phyloP scores from a whole-genome alignment of 1,140 invertebrate species.

The Nasonia vitripennis region DNA sequence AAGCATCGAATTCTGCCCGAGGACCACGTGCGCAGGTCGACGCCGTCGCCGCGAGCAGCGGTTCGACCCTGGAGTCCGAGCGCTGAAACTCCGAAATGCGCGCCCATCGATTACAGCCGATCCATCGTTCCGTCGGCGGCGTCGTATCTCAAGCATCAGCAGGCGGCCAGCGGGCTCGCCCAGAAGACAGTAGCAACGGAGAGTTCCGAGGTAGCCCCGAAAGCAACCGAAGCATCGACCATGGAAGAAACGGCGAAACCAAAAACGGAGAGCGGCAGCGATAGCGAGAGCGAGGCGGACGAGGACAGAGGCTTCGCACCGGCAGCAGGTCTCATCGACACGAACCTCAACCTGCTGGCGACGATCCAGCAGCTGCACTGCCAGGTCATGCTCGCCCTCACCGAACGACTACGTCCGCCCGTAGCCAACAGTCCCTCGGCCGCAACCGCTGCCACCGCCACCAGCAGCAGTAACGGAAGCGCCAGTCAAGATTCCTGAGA shows the following conservation, averaged over 20 bases:
- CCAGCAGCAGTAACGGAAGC: neutral
- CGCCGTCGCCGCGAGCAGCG: slow-evolving; percentile 63
- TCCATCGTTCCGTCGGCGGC: slow-evolving; percentile 88
- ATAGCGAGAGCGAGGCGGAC: slow-evolving; percentile 51
- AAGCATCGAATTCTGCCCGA: slow-evolving; percentile 63
- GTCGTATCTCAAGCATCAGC: slow-evolving; percentile 72
- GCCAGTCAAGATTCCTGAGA: slow-evolving; percentile 2
- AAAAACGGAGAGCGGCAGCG: slow-evolving; percentile 19
- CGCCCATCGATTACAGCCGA: slow-evolving; percentile 84
- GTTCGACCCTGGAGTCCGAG: slow-evolving; percentile 69
- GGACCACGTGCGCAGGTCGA: slow-evolving; percentile 57
- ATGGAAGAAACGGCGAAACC: neutral
- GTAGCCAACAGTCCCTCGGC: slow-evolving; percentile 58
- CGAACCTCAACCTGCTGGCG: slow-evolving; percentile 71
- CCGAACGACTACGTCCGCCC: slow-evolving; percentile 69
- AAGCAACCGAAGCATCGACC: neutral
- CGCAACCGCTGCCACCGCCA: slow-evolving; percentile 6
- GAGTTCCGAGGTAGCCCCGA: neutral
- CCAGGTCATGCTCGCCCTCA: slow-evolving; percentile 73
- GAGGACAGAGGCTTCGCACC: slow-evolving; percentile 64
- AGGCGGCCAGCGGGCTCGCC: slow-evolving; percentile 54
- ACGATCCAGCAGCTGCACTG: slow-evolving; percentile 73
- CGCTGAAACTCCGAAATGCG: slow-evolving; percentile 67
- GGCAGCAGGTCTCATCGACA: slow-evolving; percentile 71
- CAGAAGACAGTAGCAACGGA: neutral